Base-by-base conservation (phyloP, 2,113 vertebrate species). In the Rhinogobius similis region DNA sequence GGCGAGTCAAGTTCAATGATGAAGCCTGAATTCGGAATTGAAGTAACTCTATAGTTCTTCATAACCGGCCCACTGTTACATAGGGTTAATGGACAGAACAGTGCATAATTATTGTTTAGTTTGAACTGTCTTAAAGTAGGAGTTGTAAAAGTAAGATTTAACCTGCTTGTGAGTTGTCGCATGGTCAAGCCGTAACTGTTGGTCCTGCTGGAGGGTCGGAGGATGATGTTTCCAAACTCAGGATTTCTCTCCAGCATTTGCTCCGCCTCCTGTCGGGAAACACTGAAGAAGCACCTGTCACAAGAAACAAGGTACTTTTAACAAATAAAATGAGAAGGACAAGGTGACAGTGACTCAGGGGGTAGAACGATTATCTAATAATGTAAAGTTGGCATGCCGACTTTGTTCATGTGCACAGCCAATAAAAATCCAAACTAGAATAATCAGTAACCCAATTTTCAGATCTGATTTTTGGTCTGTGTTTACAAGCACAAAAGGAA, bases 1-100 rank as follows among this genome's bases (percentile, higher is more conserved):
- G 85, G 70, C 43, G 62, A 91, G 24, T 94, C 92, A 67, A 95
- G 68, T 65, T 94, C 86, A 1, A 96, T 94, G 63, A 89, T 29
- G 38, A 93, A 95, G 62, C 90, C 88, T 7, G 63, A 7, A n/a
- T 83, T 88, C 43, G 68, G 52, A 55, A 55, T 50, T 20, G 67
- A 73, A 5, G 80, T 77, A 79, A 96, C 84, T 90, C 84, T 94
- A 88, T 90, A 95, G 85, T 96, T 93, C 82, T 92, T 96, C 70
- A 92, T 75, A 70, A 72, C 29, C 1, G 82, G 81, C 43, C 83
- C 76, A 23, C 94, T 94, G 84, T n/a, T 59, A 75, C 5, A 9
- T 39, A 48, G 46, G 62, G 13, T 18, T 23, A 62, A 14, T n/a
- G 23, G 32, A 36, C 32, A 62, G 14, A 36, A 23, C n/a, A 7